phyloP scores from a whole-genome alignment of 2,113 vertebrate species.

The Sisor rabdophorus region DNA sequence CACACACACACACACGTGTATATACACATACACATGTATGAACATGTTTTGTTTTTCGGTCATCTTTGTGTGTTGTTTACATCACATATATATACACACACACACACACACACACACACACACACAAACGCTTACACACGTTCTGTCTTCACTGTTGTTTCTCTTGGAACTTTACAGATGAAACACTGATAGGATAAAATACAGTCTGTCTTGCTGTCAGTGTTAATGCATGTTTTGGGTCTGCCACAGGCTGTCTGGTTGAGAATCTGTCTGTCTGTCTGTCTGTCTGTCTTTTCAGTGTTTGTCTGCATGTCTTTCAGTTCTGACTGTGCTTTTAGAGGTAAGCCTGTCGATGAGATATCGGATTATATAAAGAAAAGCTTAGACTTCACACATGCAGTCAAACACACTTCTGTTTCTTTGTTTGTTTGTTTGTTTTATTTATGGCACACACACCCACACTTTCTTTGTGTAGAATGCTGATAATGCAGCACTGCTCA shows the following conservation, averaged over 20 bases:
- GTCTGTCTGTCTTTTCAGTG: background rate
- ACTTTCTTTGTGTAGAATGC: background rate
- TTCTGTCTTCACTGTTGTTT: background rate
- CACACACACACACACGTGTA: slow-evolving; percentile 26
- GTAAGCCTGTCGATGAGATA: background rate
- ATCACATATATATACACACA: background rate
- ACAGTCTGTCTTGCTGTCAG: too few species aligned
- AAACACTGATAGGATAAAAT: background rate
- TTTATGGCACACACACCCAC: background rate
- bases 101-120: background rate
- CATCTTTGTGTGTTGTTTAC: slow-evolving; percentile 12
- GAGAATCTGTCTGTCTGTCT: background rate
- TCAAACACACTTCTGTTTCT: background rate
- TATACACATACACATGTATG: background rate
- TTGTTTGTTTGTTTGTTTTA: too few species aligned
- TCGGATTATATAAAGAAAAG: too few species aligned
- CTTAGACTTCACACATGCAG: background rate
- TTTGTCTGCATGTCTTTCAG: background rate
- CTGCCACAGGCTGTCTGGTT: background rate
- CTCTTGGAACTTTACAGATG: background rate
- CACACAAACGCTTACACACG: background rate
- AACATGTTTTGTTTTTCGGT: background rate
- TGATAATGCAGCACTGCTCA: background rate
- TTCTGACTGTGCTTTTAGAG: background rate
- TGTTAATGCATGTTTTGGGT: too few species aligned